Evolutionary conservation across 2,797 vertebrate genomes (phyloP).

Genomic region (Lerista edwardsae): DNA sequence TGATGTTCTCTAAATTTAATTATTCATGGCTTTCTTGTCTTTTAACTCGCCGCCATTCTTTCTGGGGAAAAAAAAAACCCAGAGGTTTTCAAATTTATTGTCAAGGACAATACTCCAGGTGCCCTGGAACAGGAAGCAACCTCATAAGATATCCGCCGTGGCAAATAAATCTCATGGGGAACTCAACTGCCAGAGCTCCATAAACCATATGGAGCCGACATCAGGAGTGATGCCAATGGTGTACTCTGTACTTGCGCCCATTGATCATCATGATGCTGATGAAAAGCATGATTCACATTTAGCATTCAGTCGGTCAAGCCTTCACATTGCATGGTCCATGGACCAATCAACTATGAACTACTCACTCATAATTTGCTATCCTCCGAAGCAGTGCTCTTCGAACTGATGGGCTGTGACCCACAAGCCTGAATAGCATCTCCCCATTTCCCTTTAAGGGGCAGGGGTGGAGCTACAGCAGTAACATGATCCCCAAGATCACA

Average conservation of each 20-base stretch:
- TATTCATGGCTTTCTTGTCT: constrained; percentile 33
- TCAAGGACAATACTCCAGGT: neutral
- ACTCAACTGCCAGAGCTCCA: neutral
- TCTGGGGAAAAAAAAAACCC: neutral
- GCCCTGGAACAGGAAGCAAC: constrained; percentile 8
- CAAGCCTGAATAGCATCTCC: too few relatives aligned
- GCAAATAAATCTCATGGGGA: neutral
- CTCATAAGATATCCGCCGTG: neutral
- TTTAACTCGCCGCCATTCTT: neutral
- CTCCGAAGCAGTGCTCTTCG: too few relatives aligned
- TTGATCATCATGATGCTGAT: neutral
- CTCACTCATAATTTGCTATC: neutral
- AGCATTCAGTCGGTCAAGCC: neutral
- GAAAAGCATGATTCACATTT: neutral
- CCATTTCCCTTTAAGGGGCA: too few relatives aligned
- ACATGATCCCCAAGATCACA: too few relatives aligned
- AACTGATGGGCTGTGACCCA: too few relatives aligned
- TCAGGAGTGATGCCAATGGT: neutral
- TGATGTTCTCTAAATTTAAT: constrained; percentile 40
- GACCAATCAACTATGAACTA: neutral
- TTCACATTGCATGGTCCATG: too few relatives aligned
- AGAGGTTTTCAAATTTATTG: neutral
- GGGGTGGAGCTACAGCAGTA: too few relatives aligned
- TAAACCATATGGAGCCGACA: neutral
- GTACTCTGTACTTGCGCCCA: neutral